These are phyloP conservation scores for Pandion haliaetus DNA, from an alignment of 2,113 vertebrate species.

Conservation along the genomic window DNA sequence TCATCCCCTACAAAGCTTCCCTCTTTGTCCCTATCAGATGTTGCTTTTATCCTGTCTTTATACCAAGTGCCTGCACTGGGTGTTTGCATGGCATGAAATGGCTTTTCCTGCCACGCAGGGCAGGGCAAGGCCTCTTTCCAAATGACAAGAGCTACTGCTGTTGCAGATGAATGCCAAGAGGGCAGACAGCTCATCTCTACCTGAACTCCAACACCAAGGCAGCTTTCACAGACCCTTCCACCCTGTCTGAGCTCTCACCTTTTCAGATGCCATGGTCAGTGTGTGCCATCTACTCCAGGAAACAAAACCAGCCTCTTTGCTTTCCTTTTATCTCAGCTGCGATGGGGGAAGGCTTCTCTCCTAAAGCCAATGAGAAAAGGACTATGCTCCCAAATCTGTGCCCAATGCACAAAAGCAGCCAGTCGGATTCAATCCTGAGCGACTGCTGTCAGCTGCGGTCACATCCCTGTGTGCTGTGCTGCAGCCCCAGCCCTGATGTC, in stretches of 20 bases:
- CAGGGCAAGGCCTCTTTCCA: neutral
- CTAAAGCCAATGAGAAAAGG: neutral
- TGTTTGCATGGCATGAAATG: neutral
- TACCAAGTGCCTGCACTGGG: neutral
- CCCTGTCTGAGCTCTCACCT: slow-evolving; percentile 36
- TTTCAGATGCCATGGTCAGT: slow-evolving; percentile 46
- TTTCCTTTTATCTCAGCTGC: neutral
- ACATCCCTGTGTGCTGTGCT: rapidly evolving
- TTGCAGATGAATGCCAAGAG: neutral
- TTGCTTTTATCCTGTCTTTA: neutral
- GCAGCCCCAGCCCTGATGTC: neutral
- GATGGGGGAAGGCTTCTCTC: neutral
- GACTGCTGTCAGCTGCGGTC: neutral
- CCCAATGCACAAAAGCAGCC: neutral
- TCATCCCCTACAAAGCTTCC: neutral
- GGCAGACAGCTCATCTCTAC: neutral
- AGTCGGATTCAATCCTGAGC: neutral
- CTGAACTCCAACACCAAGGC: neutral
- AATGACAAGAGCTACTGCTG: neutral
- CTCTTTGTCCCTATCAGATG: neutral
- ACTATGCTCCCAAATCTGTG: neutral
- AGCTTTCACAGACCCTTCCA: neutral
- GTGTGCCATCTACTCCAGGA: neutral
- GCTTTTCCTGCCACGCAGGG: neutral
- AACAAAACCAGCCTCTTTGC: neutral